These are phyloP conservation scores for Ostrea denselamellosa DNA, from an alignment of 1,140 invertebrate genomes.

Conservation along the genomic window DNA sequence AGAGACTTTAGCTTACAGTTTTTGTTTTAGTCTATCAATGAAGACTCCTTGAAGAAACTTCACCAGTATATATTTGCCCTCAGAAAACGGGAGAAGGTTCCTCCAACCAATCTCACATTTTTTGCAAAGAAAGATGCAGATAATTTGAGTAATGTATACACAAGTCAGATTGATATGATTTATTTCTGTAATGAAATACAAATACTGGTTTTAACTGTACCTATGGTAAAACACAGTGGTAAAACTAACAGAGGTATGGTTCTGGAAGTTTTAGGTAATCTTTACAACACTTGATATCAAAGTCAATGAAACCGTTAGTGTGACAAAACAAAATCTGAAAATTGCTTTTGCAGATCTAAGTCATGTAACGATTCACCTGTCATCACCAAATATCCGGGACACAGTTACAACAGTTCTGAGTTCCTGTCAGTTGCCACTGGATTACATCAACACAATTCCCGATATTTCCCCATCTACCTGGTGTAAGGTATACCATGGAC, in stretches of 20 bases:
- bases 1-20: no score
- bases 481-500: slow-evolving; percentile 61
- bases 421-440: slow-evolving; percentile 36
- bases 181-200: neutral
- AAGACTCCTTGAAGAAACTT: slow-evolving; percentile 92
- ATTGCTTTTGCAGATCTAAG: slow-evolving; percentile 7
- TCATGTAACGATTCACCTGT: slow-evolving; percentile 7
- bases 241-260: no score
- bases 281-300: no score
- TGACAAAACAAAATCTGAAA: neutral
- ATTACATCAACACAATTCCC: slow-evolving; percentile 38
- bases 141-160: slow-evolving; percentile 21
- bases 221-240: no score
- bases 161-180: neutral
- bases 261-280: no score
- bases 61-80: slow-evolving; percentile 90
- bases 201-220: no score
- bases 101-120: slow-evolving; percentile 64
- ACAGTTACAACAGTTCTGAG: slow-evolving; percentile 40
- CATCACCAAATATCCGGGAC: slow-evolving; percentile 8
- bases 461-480: neutral
- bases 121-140: slow-evolving; percentile 50
- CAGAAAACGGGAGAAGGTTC: slow-evolving; percentile 76
- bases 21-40: slow-evolving; percentile 88
- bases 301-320: no score